Base-by-base conservation (phyloP, 2,888 invertebrate species). In the Drosophila tripunctata region DNA sequence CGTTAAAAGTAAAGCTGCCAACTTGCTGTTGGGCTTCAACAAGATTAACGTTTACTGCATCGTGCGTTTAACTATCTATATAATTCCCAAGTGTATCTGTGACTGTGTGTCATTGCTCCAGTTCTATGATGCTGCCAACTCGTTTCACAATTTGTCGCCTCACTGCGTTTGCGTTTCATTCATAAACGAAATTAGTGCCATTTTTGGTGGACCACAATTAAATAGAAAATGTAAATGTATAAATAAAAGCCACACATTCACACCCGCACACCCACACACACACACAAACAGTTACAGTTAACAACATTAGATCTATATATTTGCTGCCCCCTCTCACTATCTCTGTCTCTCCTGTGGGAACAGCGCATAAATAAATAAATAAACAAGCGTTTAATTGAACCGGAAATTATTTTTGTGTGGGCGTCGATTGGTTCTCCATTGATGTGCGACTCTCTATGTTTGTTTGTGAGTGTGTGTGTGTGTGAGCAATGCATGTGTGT, bases 381-480 rank as follows among this genome's bases (percentile, higher is more conserved):
- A 85, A 83, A 73, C 86, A 85, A 80, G 73, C 83, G 71, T 83
- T 85, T 83, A 83, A 83, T 83, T 83, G 86, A 83, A 85, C 80
- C 86, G 83, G 86, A 83, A 85, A 83, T 82, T 74, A 78, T 78
- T 76, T 71, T 67, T 71, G 65, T 75, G 62, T 60, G 58, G 71
- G 72, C 67, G 75, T 45, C 78, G 48, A 66, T 68, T 67, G 58
- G 48, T 67, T 56, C 45, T 48, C 70, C 68, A 66, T 68, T 27
- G 12, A 17, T 44, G n/a, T 48, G 22, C 54, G 45, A 27, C 27
- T 27, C 27, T 27, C 7, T 24, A 15, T 30, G 17, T 5, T 14
- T 38, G 14, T 41, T 19, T 60, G 45, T 47, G 14, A 56, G 36
- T 54, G 12, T 54, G 27, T 44, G 40, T 57, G 24, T 55, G 44